Conservation (phyloP, 2,888 invertebrate species). For the Acleris laterana region DNA sequence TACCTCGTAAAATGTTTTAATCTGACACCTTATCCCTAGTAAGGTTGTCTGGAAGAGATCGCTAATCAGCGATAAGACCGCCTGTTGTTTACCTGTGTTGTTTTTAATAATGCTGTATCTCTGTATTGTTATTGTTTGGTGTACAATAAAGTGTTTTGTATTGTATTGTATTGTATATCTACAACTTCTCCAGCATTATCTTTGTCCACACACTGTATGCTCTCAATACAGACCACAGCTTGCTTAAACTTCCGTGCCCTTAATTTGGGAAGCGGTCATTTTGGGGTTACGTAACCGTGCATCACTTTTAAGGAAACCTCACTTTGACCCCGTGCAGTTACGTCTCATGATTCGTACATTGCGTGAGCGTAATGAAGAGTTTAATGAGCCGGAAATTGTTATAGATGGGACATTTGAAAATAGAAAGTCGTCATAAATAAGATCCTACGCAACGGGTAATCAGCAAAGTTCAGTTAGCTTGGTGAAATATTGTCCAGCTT, state of each 20-base stretch:
- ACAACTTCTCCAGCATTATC: not conserved
- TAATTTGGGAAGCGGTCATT: conserved; percentile 19
- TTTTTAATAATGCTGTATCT: too few species aligned
- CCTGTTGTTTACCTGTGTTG: too few species aligned
- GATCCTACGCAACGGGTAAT: conserved; percentile 28
- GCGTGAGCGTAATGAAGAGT: conserved; percentile 33
- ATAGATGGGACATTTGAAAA: conserved; percentile 35
- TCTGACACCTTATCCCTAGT: too few species aligned
- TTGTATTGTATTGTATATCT: too few species aligned
- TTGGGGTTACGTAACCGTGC: conserved; percentile 20
- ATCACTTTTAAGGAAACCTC: conserved; percentile 35
- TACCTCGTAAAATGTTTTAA: too few species aligned
- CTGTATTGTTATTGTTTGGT: too few species aligned
- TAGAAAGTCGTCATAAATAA: conserved; percentile 34
- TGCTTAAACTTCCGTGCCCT: not conserved
- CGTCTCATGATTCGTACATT: conserved; percentile 33
- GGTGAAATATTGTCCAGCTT: not conserved
- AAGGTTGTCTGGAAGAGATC: too few species aligned
- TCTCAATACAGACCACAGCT: conserved; percentile 2
- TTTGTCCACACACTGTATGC: not conserved
- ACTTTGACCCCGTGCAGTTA: conserved; percentile 31
- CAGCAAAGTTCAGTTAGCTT: conserved; percentile 2
- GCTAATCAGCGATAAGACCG: too few species aligned
- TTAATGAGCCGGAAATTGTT: conserved; percentile 35
- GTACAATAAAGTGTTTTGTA: too few species aligned